These are phyloP conservation scores for Nerophis lumbriciformis DNA, from an alignment of 2,113 vertebrate species.

Conservation along the genomic window DNA sequence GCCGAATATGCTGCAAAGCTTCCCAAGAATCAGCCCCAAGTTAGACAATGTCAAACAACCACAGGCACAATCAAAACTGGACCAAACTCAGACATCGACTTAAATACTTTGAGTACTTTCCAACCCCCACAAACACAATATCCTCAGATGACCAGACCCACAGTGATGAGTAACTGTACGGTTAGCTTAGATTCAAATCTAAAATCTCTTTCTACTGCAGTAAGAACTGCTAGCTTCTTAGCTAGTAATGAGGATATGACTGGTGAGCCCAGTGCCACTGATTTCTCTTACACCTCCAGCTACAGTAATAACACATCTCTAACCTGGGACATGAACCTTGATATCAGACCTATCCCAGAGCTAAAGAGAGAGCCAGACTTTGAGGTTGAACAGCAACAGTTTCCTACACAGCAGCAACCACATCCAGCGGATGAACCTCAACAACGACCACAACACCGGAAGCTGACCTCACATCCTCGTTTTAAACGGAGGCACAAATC, in stretches of 20 bases:
- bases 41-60: constrained; percentile 58
- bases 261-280: constrained; percentile 36
- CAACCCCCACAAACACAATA: constrained; percentile 58
- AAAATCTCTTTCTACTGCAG: constrained; percentile 28
- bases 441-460: constrained; percentile 78
- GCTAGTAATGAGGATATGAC: constrained; percentile 48
- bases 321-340: constrained; percentile 65
- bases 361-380: constrained; percentile 56
- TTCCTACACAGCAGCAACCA: constrained; percentile 41
- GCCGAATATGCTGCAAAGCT: constrained; percentile 91
- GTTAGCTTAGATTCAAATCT: constrained; percentile 46
- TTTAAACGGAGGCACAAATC: constrained; percentile 95
- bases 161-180: constrained; percentile 44
- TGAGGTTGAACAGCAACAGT: constrained; percentile 41
- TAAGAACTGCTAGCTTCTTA: constrained; percentile 39
- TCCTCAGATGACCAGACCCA: constrained; percentile 43
- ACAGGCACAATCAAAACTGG: constrained; percentile 50
- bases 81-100: constrained; percentile 47
- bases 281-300: constrained; percentile 42
- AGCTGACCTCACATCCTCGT: constrained; percentile 87
- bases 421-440: constrained; percentile 73
- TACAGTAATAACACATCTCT: constrained; percentile 71
- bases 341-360: constrained; percentile 51
- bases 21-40: constrained; percentile 88
- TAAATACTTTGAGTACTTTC: constrained; percentile 65